Conservation (phyloP, 2,113 vertebrate genomes). For the Indicator indicator region DNA sequence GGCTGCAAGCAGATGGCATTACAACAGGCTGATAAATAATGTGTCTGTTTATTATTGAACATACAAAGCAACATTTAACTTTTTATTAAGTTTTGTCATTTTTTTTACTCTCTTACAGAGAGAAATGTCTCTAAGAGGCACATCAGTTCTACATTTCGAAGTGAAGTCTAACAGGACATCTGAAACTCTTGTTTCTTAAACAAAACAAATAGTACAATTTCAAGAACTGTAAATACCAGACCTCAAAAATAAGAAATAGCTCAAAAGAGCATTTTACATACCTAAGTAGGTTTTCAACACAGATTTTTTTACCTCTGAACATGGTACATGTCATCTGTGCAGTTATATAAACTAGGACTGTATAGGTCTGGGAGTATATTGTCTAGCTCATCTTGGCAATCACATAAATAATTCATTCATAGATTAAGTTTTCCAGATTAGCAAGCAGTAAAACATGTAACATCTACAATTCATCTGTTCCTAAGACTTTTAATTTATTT, state of each 20-base stretch:
- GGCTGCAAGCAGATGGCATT: neutral
- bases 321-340: neutral
- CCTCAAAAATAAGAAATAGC: neutral
- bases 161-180: neutral
- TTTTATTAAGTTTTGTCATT: neutral
- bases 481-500: neutral
- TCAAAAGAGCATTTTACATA: neutral
- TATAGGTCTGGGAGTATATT: neutral
- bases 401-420: neutral
- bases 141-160: neutral
- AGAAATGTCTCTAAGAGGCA: neutral
- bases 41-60: fast-evolving
- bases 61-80: neutral
- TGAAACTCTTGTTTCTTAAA: neutral
- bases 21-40: neutral
- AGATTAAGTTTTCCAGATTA: neutral
- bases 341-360: neutral
- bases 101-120: neutral
- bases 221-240: neutral
- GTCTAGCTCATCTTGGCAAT: neutral
- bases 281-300: neutral
- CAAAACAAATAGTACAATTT: neutral
- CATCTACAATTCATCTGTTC: neutral
- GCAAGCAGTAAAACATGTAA: neutral
- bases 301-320: neutral